These are phyloP conservation scores for Myrmophylax atrothorax DNA, from an alignment of 2,113 vertebrate genomes.

Conservation along the genomic window DNA sequence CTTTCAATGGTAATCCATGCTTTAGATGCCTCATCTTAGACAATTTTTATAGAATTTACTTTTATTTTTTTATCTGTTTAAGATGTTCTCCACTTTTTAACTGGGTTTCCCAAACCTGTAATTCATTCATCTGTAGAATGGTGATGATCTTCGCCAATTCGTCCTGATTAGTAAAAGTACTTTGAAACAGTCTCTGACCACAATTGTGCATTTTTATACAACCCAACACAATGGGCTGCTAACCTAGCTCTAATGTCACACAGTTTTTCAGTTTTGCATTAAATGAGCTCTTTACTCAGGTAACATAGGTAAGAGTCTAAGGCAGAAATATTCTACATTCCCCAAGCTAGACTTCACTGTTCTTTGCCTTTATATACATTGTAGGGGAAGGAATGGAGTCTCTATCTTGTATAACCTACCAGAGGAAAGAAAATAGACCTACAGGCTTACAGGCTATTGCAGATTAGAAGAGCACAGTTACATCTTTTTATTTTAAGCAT, in stretches of 20 bases:
- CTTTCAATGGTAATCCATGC: not conserved
- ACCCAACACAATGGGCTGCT: not conserved
- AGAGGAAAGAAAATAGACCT: not conserved
- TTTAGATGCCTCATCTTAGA: not conserved
- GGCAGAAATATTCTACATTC: not conserved
- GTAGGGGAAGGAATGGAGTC: not conserved
- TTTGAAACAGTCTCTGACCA: not conserved
- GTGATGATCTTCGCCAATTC: not conserved
- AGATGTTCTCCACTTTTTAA: not conserved
- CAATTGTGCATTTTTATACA: not conserved
- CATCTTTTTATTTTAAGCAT: not conserved
- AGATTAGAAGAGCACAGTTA: not conserved
- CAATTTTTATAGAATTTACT: not conserved
- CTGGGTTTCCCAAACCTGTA: not conserved
- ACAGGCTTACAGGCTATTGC: not conserved
- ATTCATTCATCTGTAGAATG: not conserved
- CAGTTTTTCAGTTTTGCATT: not conserved
- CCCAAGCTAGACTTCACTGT: not conserved
- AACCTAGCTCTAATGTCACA: not conserved
- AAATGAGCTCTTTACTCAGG: not conserved
- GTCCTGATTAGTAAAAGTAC: not conserved
- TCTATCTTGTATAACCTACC: not conserved
- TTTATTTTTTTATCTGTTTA: not conserved
- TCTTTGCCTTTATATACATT: not conserved
- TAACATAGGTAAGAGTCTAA: not conserved